Evolutionary conservation across 1,140 invertebrate species (phyloP).

Genomic region (Bombus affinis): DNA sequence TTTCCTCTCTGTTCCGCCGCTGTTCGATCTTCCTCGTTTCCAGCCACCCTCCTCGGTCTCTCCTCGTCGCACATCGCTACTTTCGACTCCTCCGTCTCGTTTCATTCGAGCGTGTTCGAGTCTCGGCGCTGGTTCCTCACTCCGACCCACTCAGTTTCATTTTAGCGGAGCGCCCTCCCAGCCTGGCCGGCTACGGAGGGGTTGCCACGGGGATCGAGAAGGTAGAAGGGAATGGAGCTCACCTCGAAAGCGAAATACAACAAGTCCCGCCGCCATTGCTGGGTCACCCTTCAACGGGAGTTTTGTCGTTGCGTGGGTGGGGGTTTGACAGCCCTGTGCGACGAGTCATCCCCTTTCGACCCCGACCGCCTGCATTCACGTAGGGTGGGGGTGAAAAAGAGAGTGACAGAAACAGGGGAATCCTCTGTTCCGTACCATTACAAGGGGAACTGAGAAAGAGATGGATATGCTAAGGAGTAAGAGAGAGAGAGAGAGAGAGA

Average conservation of each 20-base stretch:
- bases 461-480: neutral
- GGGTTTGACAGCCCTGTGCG: conserved; percentile 53
- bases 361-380: conserved; percentile 27
- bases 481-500: neutral
- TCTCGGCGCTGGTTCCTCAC: conserved; percentile 1
- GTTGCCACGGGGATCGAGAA: conserved; percentile 70
- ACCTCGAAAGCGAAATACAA: conserved; percentile 79
- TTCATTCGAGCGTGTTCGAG: neutral
- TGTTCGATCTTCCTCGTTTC: conserved; percentile 32
- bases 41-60: conserved; percentile 35
- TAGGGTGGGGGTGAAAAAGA: conserved; percentile 17
- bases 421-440: neutral
- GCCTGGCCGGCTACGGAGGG: neutral
- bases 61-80: conserved; percentile 40
- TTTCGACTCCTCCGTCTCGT: conserved; percentile 34
- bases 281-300: conserved; percentile 77
- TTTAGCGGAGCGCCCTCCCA: conserved; percentile 30
- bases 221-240: conserved; percentile 65
- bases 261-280: conserved; percentile 83
- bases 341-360: conserved; percentile 61
- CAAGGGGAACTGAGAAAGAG: conserved; percentile 8
- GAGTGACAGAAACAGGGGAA: neutral
- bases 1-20: conserved; percentile 28
- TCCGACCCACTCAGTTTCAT: conserved; percentile 40
- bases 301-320: conserved; percentile 72